Percentiles rank a stretch among this genome's conserved stretches.
phyloP scores from a whole-genome alignment of 2,888 invertebrate genomes.

The Drosophila robusta region DNA sequence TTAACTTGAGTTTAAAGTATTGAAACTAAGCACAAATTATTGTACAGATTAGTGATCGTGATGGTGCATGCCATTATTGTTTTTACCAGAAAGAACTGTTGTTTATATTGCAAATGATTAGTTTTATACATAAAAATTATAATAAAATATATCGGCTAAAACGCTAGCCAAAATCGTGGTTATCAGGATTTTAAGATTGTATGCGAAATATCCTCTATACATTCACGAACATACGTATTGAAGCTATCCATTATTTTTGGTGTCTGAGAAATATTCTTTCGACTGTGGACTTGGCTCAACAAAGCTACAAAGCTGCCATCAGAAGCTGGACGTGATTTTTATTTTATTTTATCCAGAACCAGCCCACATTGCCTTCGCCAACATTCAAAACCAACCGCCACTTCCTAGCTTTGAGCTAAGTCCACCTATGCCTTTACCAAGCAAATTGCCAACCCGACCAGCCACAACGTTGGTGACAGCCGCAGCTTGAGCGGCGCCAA shows the following conservation, averaged over 20 bases:
- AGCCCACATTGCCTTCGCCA: background rate
- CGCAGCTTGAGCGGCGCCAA: slow-evolving; percentile 82
- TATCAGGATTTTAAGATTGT: background rate
- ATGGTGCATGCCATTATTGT: background rate
- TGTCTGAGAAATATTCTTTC: slow-evolving; percentile 19
- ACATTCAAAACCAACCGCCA: slow-evolving; percentile 92
- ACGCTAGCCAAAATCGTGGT: slow-evolving; percentile 1
- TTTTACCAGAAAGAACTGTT: slow-evolving; percentile 10
- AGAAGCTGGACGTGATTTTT: slow-evolving; percentile 25
- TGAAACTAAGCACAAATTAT: slow-evolving; percentile 15
- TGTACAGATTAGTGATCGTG: background rate
- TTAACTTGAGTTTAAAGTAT: slow-evolving; percentile 7
- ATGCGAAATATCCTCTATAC: slow-evolving; percentile 1
- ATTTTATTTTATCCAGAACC: slow-evolving; percentile 7
- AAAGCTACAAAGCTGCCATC: slow-evolving; percentile 42
- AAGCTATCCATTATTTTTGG: slow-evolving; percentile 5
- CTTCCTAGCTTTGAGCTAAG: slow-evolving; percentile 95
- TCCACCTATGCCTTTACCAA: slow-evolving; percentile 95
- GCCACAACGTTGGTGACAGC: slow-evolving; percentile 87
- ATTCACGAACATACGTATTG: background rate
- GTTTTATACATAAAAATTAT: slow-evolving; percentile 16
- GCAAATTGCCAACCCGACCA: slow-evolving; percentile 94
- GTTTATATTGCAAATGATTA: slow-evolving; percentile 14
- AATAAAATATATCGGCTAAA: background rate
- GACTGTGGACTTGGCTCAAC: slow-evolving; percentile 47